Base-by-base conservation (phyloP, 37 sponge, comb jelly and placozoan genomes). In the Agelas oroides region DNA sequence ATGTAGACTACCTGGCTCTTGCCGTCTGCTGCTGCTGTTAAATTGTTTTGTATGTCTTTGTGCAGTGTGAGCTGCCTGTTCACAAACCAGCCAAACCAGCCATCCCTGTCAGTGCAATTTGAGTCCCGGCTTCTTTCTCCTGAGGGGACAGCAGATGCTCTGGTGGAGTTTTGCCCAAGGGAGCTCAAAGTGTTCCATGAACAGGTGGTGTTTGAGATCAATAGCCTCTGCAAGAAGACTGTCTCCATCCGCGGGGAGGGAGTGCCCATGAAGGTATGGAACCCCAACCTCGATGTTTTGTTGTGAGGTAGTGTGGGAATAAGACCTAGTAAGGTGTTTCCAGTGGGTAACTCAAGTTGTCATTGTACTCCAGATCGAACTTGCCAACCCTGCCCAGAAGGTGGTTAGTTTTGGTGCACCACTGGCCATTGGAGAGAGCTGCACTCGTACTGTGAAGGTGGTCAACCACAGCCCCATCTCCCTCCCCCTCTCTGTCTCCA, bases 331-430 rank as follows among this genome's bases (percentile, higher is more conserved):
- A n/a, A n/a, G n/a, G n/a, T n/a, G n/a, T n/a, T n/a, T n/a, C n/a
- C n/a, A n/a, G n/a, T n/a, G n/a, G n/a, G n/a, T n/a, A n/a, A n/a
- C n/a, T n/a, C n/a, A n/a, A n/a, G n/a, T n/a, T n/a, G n/a, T n/a
- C n/a, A n/a, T n/a, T n/a, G n/a, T 35, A 2, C 2, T 20, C 13
- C 71, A 92, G 93, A 90, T 97, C 8, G 93, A 94, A 67, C 91
- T 94, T 16, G 93, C 75, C 27, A 82, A 94, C 27, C 93, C 96
- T 15, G 70, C 82, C 14, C 92, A 96, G 71, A 92, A 90, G 59
- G 65, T 82, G 27, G 85, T 96, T 21, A 88, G 92, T 55, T 90
- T 98, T 78, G 97, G 97, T 34, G 97, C 93, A 0, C n/a, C n/a
- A n/a, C 76, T 96, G n/a, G 71, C 85, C 39, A 86, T 94, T 21